Percentiles rank a stretch among this genome's conserved stretches.
Evolutionary conservation across 2,888 invertebrate genomes (phyloP).

Genomic region (Lasioglossum vierecki): DNA sequence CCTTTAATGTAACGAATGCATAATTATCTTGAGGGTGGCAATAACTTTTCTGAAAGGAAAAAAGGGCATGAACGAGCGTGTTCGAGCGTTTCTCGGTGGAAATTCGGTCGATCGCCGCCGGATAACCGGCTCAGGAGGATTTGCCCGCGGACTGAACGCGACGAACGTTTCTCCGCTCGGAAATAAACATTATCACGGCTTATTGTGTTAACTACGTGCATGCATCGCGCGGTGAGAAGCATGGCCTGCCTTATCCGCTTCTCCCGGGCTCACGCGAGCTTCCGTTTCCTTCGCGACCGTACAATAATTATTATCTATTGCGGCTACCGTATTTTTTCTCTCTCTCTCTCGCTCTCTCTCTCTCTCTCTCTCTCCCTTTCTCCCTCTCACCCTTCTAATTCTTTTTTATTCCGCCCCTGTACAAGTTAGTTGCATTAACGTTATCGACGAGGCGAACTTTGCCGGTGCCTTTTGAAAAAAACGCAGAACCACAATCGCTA

Average conservation of each 20-base stretch:
- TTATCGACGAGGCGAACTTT: slow-evolving; percentile 56
- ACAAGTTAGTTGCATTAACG: slow-evolving; percentile 69
- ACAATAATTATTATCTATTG: slow-evolving; percentile 75
- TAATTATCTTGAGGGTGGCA: neutral
- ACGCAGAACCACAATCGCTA: slow-evolving; percentile 29
- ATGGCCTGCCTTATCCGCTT: slow-evolving; percentile 66
- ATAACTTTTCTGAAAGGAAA: neutral
- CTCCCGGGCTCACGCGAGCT: slow-evolving; percentile 68
- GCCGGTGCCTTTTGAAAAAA: slow-evolving; percentile 33
- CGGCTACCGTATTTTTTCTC: slow-evolving; percentile 44
- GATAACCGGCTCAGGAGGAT: slow-evolving; percentile 26
- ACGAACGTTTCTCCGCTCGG: slow-evolving; percentile 56
- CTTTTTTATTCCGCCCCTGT: slow-evolving; percentile 58
- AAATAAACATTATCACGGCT: slow-evolving; percentile 70
- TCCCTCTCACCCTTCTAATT: neutral
- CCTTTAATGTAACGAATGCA: neutral
- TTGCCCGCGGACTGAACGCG: slow-evolving; percentile 33
- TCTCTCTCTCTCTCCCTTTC: slow-evolving; percentile 15
- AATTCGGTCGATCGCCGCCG: slow-evolving; percentile 32
- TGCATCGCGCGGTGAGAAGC: slow-evolving; percentile 56
- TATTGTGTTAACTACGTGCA: slow-evolving; percentile 65
- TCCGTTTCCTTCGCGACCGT: slow-evolving; percentile 70
- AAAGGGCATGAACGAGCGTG: slow-evolving; percentile 8
- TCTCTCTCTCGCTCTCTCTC: slow-evolving; percentile 6
- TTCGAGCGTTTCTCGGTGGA: slow-evolving; percentile 12